These are phyloP conservation scores for Candidula unifasciata DNA, from an alignment of 2,888 invertebrate genomes.

Conservation along the genomic window DNA sequence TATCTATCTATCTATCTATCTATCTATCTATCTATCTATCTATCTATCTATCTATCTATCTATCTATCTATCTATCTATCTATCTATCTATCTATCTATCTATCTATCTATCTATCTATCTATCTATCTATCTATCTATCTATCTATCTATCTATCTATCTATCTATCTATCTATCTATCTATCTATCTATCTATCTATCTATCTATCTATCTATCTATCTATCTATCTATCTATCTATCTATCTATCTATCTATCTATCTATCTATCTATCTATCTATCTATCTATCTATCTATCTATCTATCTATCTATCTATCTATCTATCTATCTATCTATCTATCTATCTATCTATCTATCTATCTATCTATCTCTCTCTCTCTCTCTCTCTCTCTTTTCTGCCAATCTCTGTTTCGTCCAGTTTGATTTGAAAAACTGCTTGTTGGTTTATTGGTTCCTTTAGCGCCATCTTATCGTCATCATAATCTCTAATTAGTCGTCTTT, in stretches of 20 bases:
- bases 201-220: background rate
- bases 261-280: slow-evolving; percentile 48
- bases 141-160: slow-evolving; percentile 44
- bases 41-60: slow-evolving; percentile 49
- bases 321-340: slow-evolving; percentile 29
- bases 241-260: slow-evolving; percentile 44
- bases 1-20: slow-evolving; percentile 42
- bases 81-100: too few species aligned
- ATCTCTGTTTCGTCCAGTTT: too few species aligned
- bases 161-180: slow-evolving; percentile 48
- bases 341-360: slow-evolving; percentile 43
- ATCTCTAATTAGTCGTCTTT: too few species aligned
- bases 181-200: slow-evolving; percentile 50
- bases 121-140: slow-evolving; percentile 27
- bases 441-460: too few species aligned
- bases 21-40: slow-evolving; percentile 49
- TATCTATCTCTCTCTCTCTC: slow-evolving; percentile 49
- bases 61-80: background rate
- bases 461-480: too few species aligned
- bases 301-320: background rate
- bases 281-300: slow-evolving; percentile 49
- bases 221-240: slow-evolving; percentile 32
- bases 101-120: too few species aligned
- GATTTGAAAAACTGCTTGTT: too few species aligned
- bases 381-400: slow-evolving; percentile 50